phyloP scores from a whole-genome alignment of 2,888 invertebrate genomes.

The Melanchra persicariae region DNA sequence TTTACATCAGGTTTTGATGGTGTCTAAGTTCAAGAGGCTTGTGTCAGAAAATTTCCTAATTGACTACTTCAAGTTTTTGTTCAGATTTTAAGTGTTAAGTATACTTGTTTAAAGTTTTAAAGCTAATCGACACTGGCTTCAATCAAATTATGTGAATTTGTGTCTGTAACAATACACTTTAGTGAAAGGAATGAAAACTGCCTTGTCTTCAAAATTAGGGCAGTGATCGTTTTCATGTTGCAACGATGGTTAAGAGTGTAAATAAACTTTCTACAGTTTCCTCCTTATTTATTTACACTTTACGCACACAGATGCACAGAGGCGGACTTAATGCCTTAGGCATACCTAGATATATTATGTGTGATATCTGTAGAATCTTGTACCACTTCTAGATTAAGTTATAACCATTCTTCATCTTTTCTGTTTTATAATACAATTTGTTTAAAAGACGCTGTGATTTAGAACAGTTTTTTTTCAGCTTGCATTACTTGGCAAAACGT shows the following conservation, averaged over 20 bases:
- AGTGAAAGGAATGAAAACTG: neutral
- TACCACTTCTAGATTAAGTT: too few species aligned
- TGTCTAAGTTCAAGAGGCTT: constrained; percentile 18
- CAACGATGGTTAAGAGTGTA: neutral
- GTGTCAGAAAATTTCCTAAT: neutral
- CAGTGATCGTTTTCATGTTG: neutral
- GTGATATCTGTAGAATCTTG: too few species aligned
- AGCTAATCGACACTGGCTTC: neutral
- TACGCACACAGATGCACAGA: too few species aligned
- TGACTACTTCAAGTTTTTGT: neutral
- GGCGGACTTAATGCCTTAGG: too few species aligned
- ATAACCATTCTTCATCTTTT: too few species aligned
- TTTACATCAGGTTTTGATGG: constrained; percentile 24
- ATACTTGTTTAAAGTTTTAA: too few species aligned
- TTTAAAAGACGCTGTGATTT: too few species aligned
- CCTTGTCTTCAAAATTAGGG: neutral
- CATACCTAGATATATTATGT: too few species aligned
- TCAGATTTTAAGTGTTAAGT: neutral
- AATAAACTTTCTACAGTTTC: neutral
- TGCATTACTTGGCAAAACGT: too few species aligned
- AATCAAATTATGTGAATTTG: neutral
- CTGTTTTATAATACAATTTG: too few species aligned
- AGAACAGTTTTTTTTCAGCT: too few species aligned
- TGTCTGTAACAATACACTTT: neutral
- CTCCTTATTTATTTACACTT: too few species aligned